Evolutionary conservation across 2,888 invertebrate genomes (phyloP), one percentile per base, ranked within the genome.

Genomic region (Plebejus melissa): DNA sequence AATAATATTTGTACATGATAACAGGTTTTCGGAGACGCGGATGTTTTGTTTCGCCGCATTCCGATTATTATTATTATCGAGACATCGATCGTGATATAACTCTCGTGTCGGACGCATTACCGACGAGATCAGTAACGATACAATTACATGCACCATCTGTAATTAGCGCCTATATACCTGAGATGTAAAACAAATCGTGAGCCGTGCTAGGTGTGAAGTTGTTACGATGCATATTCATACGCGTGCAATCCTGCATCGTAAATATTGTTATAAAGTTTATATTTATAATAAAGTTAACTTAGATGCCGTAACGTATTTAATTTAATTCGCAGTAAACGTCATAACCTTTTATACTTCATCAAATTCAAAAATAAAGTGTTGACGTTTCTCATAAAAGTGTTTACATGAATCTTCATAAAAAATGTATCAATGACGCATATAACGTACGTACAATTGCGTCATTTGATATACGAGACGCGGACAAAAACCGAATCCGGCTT

Each of bases 401-500:
- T 79, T 78, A 78, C 77, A 77, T 76, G 54, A 76, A 76, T 77
- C 76, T 79, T 74, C 58, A 74, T 75, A 77, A 77, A 32, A 78
- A 78, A 74, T 76, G 74, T 77, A 57, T 77, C 77, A 79, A 78
- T 78, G 77, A 79, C 78, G 75, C 74, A 85, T 86, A 82, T 84
- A 88, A 85, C 60, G 85, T 87, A 87, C 84, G 85, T 79, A 81
- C 79, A 82, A 80, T 91, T 87, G 81, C 91, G 89, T 91, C 91
- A 91, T 82, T 81, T 77, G 79, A 81, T 80, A 82, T 82, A 83
- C 83, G 83, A 65, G 32, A 65, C 83, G 84, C 84, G 85, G 85
- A 87, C 81, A 88, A 89, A 90, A 87, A 85, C 79, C 82, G 86
- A 85, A 91, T 91, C 91, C 91, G 91, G 90, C 87, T 91, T 82